These are phyloP conservation scores for Aythya fuligula DNA, from an alignment of 2,797 vertebrate species.

Conservation along the genomic window DNA sequence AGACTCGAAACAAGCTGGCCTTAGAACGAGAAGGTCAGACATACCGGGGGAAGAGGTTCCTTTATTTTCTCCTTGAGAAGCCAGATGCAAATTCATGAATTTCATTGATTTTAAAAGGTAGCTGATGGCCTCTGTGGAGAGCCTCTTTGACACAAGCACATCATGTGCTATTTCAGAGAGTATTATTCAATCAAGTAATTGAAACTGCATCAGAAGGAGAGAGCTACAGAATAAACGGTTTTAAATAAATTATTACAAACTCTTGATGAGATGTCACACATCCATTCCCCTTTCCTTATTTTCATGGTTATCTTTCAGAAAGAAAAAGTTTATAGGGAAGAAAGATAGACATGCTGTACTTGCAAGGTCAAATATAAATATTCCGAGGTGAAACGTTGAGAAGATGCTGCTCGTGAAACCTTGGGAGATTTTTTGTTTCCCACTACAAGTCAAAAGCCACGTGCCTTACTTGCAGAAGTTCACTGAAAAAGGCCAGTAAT, in stretches of 20 bases:
- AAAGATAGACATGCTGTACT: background rate
- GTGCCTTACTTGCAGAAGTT: background rate
- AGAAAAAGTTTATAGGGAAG: background rate
- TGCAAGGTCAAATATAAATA: background rate
- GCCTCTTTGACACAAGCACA: slow-evolving; percentile 60
- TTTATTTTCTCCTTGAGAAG: slow-evolving; percentile 65
- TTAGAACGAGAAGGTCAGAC: slow-evolving; percentile 47
- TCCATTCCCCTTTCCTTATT: slow-evolving; percentile 8
- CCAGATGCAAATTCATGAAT: slow-evolving; percentile 57
- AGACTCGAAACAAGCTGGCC: slow-evolving; percentile 45
- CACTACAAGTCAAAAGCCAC: background rate
- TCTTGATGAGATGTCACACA: slow-evolving; percentile 34
- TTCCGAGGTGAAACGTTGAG: background rate
- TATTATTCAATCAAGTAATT: slow-evolving; percentile 72
- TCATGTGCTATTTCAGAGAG: slow-evolving; percentile 68
- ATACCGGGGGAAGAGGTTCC: background rate
- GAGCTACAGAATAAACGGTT: slow-evolving; percentile 13
- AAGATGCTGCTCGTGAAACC: background rate
- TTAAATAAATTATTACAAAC: slow-evolving; percentile 59
- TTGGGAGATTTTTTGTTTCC: background rate
- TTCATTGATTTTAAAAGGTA: slow-evolving; percentile 72
- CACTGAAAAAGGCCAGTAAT: background rate
- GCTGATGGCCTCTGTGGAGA: slow-evolving; percentile 42
- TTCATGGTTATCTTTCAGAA: slow-evolving; percentile 32
- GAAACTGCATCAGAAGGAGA: slow-evolving; percentile 53